A percentile compares a stretch with the other conserved stretches of the same genome.
phyloP scores from a whole-genome alignment of 2,888 invertebrate genomes.

The Xylocampa areola region DNA sequence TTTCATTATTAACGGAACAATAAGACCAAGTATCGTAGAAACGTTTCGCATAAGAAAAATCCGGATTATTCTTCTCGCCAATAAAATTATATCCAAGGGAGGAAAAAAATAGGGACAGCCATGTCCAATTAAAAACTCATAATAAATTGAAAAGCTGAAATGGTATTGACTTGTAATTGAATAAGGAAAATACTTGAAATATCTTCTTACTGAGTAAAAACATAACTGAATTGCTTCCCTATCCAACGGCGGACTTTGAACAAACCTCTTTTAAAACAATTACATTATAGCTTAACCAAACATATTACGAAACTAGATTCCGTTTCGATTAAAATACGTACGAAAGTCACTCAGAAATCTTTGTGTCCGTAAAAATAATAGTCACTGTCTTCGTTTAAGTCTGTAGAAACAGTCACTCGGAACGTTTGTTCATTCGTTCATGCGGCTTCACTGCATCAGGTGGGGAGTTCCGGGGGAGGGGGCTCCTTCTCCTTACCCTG shows the following conservation, averaged over 20 bases:
- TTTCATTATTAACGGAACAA: constrained; percentile 7
- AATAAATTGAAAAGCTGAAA: background rate
- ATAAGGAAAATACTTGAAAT: background rate
- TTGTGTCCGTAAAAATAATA: constrained; percentile 17
- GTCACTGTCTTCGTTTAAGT: too few species aligned
- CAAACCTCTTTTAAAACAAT: too few species aligned
- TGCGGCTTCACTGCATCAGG: constrained; percentile 72
- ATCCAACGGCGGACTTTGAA: too few species aligned
- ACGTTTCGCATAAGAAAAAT: constrained; percentile 5
- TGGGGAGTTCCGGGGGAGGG: constrained; percentile 72
- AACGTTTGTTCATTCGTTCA: constrained; percentile 45
- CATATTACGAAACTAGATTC: background rate
- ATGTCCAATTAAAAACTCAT: constrained; percentile 20
- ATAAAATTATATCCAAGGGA: background rate
- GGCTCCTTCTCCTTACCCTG: constrained; percentile 73
- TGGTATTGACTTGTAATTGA: too few species aligned
- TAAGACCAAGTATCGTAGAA: background rate
- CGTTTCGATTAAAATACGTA: background rate
- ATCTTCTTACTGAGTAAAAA: too few species aligned
- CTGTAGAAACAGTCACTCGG: constrained; percentile 24
- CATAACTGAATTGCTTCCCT: too few species aligned
- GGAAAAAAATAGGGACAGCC: constrained; percentile 2
- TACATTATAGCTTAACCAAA: too few species aligned
- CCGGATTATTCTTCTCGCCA: background rate
- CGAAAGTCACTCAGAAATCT: constrained; percentile 22